A percentile compares a stretch with the other conserved stretches of the same genome.
These are phyloP conservation scores for Drosophila algonquin DNA, from an alignment of 2,888 invertebrate genomes.

Conservation along the genomic window DNA sequence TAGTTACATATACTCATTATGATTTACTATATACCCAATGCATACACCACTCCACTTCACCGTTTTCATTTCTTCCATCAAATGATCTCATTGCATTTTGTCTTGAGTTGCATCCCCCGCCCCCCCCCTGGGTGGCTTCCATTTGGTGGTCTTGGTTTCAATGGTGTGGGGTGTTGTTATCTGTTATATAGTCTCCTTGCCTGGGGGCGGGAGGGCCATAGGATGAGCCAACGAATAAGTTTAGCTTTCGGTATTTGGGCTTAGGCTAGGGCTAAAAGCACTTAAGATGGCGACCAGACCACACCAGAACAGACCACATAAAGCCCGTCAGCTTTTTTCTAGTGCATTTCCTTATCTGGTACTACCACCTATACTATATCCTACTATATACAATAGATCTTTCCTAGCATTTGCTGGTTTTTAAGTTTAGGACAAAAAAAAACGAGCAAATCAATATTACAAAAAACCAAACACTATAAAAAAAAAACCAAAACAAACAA, in stretches of 20 bases:
- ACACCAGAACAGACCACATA: background rate
- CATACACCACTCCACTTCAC: background rate
- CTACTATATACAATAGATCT: conserved; percentile 16
- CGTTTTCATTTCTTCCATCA: background rate
- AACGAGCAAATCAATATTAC: conserved; percentile 19
- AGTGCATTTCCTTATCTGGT: conserved; percentile 16
- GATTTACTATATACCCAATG: background rate
- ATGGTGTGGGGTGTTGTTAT: background rate
- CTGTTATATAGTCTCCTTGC: conserved; percentile 5
- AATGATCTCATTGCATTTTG: conserved; percentile 55
- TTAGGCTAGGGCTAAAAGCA: background rate
- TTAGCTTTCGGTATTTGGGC: background rate
- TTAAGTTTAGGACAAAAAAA: conserved; percentile 45
- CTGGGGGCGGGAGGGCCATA: background rate
- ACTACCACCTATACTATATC: background rate
- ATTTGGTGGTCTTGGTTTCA: conserved; percentile 19
- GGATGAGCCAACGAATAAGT: background rate
- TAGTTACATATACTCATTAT: background rate
- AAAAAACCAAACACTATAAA: conserved; percentile 5
- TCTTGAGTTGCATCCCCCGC: conserved; percentile 52
- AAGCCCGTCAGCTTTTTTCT: conserved; percentile 16
- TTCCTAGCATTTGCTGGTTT: conserved; percentile 22
- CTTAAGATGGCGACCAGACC: background rate
- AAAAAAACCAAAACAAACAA: conserved; percentile 21
- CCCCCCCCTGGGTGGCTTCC: conserved; percentile 11